Conservation (phyloP, 2,797 vertebrate species). For the Halcyon smyrnensis region DNA sequence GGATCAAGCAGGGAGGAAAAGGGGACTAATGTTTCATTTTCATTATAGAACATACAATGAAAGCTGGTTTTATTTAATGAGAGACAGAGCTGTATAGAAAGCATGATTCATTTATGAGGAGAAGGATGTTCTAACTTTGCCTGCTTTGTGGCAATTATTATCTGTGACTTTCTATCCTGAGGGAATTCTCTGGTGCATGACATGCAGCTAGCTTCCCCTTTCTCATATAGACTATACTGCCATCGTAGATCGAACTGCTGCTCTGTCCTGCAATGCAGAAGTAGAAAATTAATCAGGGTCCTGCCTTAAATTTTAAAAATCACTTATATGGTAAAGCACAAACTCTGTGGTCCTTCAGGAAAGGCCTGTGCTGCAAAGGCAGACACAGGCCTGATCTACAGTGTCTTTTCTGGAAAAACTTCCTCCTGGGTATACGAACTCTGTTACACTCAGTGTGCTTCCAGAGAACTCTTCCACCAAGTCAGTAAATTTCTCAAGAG, state of each 20-base stretch:
- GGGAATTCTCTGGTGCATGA: not conserved
- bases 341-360: not conserved
- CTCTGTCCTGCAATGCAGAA: not conserved
- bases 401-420: not conserved
- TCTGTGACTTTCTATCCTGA: not conserved
- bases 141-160: not conserved
- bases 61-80: not conserved
- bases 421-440: rapidly evolving
- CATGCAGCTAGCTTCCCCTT: not conserved
- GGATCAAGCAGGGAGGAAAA: not conserved
- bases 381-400: rapidly evolving
- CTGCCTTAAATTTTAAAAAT: not conserved
- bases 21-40: not conserved
- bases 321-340: rapidly evolving
- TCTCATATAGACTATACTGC: not conserved
- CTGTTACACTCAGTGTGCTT: not conserved
- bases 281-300: not conserved
- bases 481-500: not conserved
- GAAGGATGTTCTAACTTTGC: not conserved
- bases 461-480: not conserved
- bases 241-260: not conserved
- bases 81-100: not conserved
- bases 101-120: not conserved
- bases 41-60: not conserved
- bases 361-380: not conserved